These are phyloP conservation scores for Onychostruthus taczanowskii DNA, from an alignment of 2,113 vertebrate species.

Conservation along the genomic window DNA sequence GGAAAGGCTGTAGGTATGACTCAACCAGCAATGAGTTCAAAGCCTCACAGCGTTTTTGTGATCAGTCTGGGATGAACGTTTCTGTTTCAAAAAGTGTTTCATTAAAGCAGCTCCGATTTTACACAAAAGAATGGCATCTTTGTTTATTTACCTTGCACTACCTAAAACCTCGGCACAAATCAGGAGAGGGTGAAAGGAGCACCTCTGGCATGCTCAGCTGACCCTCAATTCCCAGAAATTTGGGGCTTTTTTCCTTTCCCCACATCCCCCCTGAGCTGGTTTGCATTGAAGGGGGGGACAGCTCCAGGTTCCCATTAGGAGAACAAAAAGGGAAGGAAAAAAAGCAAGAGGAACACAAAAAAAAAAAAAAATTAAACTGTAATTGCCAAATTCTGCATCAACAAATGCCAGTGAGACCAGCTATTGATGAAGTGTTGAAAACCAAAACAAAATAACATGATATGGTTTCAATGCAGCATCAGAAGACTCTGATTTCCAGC, in stretches of 20 bases:
- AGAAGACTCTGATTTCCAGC: background rate
- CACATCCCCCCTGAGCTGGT: fast-evolving
- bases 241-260: background rate
- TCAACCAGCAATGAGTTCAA: background rate
- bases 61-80: conserved; percentile 15
- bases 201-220: background rate
- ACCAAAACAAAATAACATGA: background rate
- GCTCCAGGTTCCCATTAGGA: background rate
- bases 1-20: conserved; percentile 4
- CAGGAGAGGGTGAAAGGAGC: background rate
- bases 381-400: background rate
- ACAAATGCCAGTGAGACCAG: background rate
- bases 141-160: conserved; percentile 31
- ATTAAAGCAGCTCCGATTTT: conserved; percentile 44
- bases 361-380: background rate
- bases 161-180: background rate
- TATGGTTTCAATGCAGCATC: background rate
- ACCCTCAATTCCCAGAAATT: background rate
- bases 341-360: background rate
- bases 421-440: background rate
- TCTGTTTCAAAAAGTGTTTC: conserved; percentile 29
- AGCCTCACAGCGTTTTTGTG: background rate
- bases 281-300: background rate
- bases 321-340: background rate
- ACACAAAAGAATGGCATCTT: conserved; percentile 25